Conservation (phyloP, 2,888 invertebrate species). For the Leucoptera coffeella region DNA sequence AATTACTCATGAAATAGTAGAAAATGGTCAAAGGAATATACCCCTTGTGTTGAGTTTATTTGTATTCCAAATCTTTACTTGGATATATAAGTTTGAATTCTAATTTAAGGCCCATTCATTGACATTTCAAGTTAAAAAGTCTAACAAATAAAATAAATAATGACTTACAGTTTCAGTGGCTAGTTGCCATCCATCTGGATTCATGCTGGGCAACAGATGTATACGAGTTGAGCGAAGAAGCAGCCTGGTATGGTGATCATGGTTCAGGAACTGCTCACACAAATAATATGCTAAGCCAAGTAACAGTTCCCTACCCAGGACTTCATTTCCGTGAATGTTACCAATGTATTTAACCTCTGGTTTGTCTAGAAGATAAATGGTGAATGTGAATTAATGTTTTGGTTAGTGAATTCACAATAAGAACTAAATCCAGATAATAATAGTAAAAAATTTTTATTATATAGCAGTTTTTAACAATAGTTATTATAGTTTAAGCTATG, state of each 20-base stretch:
- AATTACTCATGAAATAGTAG: too few relatives aligned
- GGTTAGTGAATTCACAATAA: background rate
- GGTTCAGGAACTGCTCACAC: conserved; percentile 62
- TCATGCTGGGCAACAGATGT: conserved; percentile 82
- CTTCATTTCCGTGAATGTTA: conserved; percentile 90
- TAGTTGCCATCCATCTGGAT: conserved; percentile 82
- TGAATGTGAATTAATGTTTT: background rate
- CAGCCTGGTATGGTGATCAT: conserved; percentile 53
- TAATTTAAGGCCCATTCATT: too few relatives aligned
- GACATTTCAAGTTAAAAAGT: too few relatives aligned
- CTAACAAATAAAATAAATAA: conserved; percentile 5
- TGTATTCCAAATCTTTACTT: too few relatives aligned
- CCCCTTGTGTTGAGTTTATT: too few relatives aligned
- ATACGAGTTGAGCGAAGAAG: conserved; percentile 73
- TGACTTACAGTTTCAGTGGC: conserved; percentile 58
- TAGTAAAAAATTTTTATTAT: too few relatives aligned
- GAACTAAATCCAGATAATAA: too few relatives aligned
- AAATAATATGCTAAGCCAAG: conserved; percentile 68
- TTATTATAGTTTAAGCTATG: too few relatives aligned
- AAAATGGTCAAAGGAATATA: too few relatives aligned
- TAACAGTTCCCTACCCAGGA: conserved; percentile 75
- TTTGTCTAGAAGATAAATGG: conserved; percentile 52
- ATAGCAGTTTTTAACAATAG: too few relatives aligned
- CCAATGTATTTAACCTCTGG: conserved; percentile 87
- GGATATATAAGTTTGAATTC: too few relatives aligned